Percentiles rank a stretch among this genome's conserved stretches.
Conservation (phyloP, 2,888 invertebrate genomes). For the Synergus itoensis region DNA sequence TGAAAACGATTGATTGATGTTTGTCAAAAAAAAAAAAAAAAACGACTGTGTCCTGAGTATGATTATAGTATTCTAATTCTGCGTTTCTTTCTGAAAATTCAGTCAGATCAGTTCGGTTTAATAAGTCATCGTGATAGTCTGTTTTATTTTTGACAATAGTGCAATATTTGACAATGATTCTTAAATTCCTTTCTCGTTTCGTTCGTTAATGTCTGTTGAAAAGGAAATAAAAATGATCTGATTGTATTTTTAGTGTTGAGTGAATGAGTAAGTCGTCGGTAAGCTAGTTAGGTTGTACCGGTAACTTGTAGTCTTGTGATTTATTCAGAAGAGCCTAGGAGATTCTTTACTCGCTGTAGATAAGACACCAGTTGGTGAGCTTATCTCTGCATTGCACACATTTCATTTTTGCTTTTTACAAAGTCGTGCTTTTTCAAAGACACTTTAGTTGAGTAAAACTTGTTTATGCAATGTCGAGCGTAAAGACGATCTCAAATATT, state of each 20-base stretch:
- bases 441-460: background rate
- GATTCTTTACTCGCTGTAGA: conserved; percentile 19
- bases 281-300: conserved; percentile 58
- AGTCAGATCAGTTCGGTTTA: background rate
- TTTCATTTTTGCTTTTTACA: conserved; percentile 3
- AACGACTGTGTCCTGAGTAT: background rate
- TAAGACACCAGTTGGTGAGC: background rate
- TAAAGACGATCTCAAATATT: conserved; percentile 40
- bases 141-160: conserved; percentile 35
- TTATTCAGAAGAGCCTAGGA: conserved; percentile 51
- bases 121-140: background rate
- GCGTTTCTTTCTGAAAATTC: conserved; percentile 19
- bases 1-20: conserved; percentile 5
- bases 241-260: conserved; percentile 10
- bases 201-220: background rate
- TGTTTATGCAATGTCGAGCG: background rate
- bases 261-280: conserved; percentile 44
- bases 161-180: conserved; percentile 20
- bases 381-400: background rate
- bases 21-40: background rate
- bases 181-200: background rate
- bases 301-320: conserved; percentile 40
- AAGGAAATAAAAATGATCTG: conserved; percentile 14
- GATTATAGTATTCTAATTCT: background rate
- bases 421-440: background rate